Base-by-base conservation (phyloP, 2,888 invertebrate species). In the Campoplex nolae region DNA sequence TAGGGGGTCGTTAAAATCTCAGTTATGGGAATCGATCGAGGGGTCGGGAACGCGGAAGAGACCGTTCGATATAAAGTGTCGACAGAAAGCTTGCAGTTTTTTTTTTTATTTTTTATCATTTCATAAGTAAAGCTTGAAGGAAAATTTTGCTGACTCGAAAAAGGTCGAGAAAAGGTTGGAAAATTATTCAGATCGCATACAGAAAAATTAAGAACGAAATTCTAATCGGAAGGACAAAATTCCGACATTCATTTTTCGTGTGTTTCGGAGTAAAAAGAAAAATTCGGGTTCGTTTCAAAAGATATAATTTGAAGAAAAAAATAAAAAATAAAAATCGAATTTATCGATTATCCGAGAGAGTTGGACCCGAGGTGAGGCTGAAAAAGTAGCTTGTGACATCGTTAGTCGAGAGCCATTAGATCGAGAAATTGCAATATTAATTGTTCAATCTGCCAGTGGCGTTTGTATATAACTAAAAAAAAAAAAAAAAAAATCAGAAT, bases 391-490 rank as follows among this genome's bases (percentile, higher is more conserved):
- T 51, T 76, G 76, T 67, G 71, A 45, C 2, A 75, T 78, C 84
- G 75, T 82, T 87, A 80, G 48, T 71, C 58, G 18, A 75, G 80
- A 58, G 58, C 56, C 83, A 76, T 75, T 87, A 84, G 84, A 84
- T 83, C 56, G 79, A 84, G 23, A 75, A 74, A 70, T 62, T 84
- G 87, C 84, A 87, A 87, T 87, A 87, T 87, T 84, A 87, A 62
- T 76, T 73, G 45, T 67, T 87, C 88, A 82, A 77, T 86, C 82
- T 87, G 88, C 88, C 88, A 84, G 81, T 89, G 88, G 88, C 88
- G 88, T 83, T 83, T 89, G 89, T 89, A 89, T 87, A 89, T 89
- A 89, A 89, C 86, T 82, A 88, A 81, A 62, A 16, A 23, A 23
- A 23, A 23, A 23, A 23, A 23, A 23, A 23, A 23, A 23, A 38